Conservation (phyloP, 2,113 vertebrate genomes). For the Myotis brandtii region DNA sequence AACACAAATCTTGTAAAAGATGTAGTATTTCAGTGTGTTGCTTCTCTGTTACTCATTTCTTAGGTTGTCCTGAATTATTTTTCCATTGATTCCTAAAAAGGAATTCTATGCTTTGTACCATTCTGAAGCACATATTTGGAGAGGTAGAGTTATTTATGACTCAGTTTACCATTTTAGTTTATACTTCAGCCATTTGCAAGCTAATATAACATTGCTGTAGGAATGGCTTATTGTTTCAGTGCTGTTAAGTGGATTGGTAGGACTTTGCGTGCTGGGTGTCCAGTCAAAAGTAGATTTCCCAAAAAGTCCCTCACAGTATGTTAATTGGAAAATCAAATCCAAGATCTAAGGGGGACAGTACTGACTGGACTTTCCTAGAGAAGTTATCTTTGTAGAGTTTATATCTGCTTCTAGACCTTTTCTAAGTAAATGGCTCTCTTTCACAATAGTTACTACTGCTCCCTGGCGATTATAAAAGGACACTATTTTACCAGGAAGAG, state of each 20-base stretch:
- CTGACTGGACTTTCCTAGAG: neutral
- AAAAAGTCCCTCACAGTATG: neutral
- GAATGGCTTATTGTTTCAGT: neutral
- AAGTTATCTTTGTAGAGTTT: neutral
- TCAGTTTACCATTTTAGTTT: neutral
- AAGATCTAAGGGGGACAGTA: neutral
- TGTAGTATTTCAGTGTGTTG: neutral
- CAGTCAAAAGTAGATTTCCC: neutral
- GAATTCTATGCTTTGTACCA: neutral
- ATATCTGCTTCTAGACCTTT: neutral
- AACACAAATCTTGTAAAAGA: neutral
- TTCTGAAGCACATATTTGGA: neutral
- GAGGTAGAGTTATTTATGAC: neutral
- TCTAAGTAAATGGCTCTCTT: neutral
- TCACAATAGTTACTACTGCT: neutral
- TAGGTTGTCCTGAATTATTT: neutral
- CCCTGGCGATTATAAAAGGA: neutral
- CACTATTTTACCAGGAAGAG: neutral
- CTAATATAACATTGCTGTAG: neutral
- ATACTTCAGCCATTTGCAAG: neutral
- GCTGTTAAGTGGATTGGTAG: neutral
- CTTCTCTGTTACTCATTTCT: neutral
- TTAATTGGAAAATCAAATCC: constrained; percentile 26
- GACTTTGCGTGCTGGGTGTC: neutral
- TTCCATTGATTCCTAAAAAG: neutral